phyloP scores from a whole-genome alignment of 2,797 vertebrate species.

The Gila robusta region DNA sequence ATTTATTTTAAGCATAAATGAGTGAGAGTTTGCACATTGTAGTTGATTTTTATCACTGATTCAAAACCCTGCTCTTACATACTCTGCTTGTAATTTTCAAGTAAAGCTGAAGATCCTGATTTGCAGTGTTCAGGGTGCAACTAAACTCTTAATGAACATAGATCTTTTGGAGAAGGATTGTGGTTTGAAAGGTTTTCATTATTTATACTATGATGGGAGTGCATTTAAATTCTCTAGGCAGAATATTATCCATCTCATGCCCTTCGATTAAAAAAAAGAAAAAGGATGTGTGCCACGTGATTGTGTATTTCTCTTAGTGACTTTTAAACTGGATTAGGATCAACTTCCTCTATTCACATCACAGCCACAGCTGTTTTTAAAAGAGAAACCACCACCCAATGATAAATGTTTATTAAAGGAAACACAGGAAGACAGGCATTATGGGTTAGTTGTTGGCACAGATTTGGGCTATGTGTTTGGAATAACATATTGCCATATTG shows the following conservation, averaged over 20 bases:
- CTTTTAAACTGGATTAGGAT: background rate
- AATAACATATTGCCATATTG: background rate
- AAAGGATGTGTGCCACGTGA: background rate
- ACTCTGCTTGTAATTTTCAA: background rate
- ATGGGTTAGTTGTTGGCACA: background rate
- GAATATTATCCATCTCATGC: background rate
- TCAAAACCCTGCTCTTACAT: background rate
- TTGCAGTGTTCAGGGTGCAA: background rate
- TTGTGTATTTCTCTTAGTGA: background rate
- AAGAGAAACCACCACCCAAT: background rate
- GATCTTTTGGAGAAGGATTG: background rate
- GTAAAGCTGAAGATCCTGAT: background rate
- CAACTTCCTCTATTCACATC: slow-evolving; percentile 13
- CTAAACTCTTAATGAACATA: background rate
- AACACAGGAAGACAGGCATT: background rate
- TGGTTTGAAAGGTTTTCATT: background rate
- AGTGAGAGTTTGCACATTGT: background rate
- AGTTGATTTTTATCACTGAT: background rate
- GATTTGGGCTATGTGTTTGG: background rate
- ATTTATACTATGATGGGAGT: background rate
- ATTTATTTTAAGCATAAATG: slow-evolving; percentile 10
- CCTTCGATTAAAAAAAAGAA: background rate
- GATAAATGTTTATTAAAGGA: background rate
- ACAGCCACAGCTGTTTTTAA: background rate
- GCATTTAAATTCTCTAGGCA: background rate